phyloP scores from a whole-genome alignment of 1,140 invertebrate genomes.

The Zaprionus davidi region DNA sequence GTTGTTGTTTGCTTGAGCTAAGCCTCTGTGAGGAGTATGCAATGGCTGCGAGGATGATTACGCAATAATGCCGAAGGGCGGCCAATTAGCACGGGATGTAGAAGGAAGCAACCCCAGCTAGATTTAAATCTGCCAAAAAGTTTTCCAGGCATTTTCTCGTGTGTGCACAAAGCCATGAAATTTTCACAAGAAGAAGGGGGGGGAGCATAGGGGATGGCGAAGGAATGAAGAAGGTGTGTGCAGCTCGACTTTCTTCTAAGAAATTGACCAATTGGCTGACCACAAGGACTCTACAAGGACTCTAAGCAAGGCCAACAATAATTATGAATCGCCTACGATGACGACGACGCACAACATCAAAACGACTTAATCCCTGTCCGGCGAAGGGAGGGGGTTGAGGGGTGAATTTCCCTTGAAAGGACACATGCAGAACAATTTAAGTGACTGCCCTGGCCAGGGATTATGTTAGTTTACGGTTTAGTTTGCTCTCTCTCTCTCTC shows the following conservation, averaged over 20 bases:
- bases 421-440: slow-evolving; percentile 47
- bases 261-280: slow-evolving; percentile 81
- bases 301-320: slow-evolving; percentile 34
- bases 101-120: not conserved
- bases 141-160: slow-evolving; percentile 31
- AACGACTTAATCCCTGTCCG: slow-evolving; percentile 73
- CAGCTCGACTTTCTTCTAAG: slow-evolving; percentile 68
- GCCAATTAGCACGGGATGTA: slow-evolving; percentile 34
- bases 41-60: slow-evolving; percentile 27
- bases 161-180: slow-evolving; percentile 35
- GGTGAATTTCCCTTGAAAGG: not conserved
- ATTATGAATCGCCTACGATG: slow-evolving; percentile 49
- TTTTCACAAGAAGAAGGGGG: slow-evolving; percentile 10
- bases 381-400: too few relatives aligned
- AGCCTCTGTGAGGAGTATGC: slow-evolving; percentile 31
- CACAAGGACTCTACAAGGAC: slow-evolving; percentile 58
- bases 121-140: slow-evolving; percentile 51
- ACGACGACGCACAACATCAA: slow-evolving; percentile 59
- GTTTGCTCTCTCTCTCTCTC: slow-evolving; percentile 18
- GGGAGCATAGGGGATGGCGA: not conserved
- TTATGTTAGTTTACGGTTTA: slow-evolving; percentile 67
- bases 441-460: slow-evolving; percentile 65
- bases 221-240: slow-evolving; percentile 5
- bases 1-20: slow-evolving; percentile 7
- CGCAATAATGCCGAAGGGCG: slow-evolving; percentile 39